phyloP scores from a whole-genome alignment of 2,113 vertebrate genomes.

The Muntiacus reevesi region DNA sequence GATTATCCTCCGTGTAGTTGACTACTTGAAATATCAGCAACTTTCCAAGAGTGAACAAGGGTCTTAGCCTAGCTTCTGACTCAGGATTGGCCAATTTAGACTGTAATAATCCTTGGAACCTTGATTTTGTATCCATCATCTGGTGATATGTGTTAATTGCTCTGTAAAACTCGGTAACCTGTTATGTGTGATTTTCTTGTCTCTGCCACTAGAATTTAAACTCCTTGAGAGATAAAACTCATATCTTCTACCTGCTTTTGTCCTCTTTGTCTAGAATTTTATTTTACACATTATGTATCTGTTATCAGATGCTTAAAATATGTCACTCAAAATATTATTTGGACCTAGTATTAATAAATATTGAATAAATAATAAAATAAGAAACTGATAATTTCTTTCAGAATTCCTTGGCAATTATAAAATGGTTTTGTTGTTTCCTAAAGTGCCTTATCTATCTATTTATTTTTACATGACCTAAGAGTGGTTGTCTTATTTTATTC shows the following conservation, averaged over 20 bases:
- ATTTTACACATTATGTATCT: not conserved
- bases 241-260: not conserved
- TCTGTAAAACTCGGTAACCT: not conserved
- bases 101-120: not conserved
- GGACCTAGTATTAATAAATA: not conserved
- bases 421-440: conserved; percentile 12
- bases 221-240: not conserved
- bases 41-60: not conserved
- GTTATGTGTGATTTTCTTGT: not conserved
- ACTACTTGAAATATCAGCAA: not conserved
- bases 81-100: not conserved
- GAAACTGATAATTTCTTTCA: not conserved
- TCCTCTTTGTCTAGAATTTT: not conserved
- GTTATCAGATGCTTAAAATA: not conserved
- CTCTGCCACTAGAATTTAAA: not conserved
- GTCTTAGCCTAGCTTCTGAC: not conserved
- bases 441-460: not conserved
- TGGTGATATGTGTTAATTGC: not conserved
- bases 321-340: not conserved
- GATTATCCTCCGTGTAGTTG: not conserved
- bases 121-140: not conserved
- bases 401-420: not conserved
- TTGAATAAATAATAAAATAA: not conserved
- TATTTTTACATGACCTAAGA: conserved; percentile 15
- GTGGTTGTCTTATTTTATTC: conserved; percentile 18